Evolutionary conservation across 2,888 invertebrate genomes (phyloP), one percentile per base, ranked within the genome.

Genomic region (Macaria notata): DNA sequence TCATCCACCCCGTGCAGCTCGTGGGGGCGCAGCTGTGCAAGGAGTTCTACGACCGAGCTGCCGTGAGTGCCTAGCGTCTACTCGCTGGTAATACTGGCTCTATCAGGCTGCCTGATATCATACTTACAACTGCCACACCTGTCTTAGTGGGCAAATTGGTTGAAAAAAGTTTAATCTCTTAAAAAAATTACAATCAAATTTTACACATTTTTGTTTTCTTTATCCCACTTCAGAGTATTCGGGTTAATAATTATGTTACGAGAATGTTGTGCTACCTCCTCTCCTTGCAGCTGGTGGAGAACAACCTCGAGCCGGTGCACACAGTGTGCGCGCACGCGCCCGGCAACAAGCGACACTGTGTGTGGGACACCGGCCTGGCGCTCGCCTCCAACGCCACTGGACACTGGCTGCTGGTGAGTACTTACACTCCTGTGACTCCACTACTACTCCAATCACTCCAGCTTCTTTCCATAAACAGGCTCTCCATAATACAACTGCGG

Each of bases 351-450:
- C 51, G 68, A 0, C 65, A 73, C 54, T 88, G 88, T 52, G 59
- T 70, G 0, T 86, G 81, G 79, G 83, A 85, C 3, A 84, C 78
- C 38, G 88, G 88, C 0, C 81, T 84, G 80, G 79, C 71, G 0
- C 71, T 88, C 1, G 76, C 77, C 1, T 78, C 84, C 5, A 87
- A 87, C 59, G 61, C 73, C 0, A 66, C 76, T 0, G 74, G 77
- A 0, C 52, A 54, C 4, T 86, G 84, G 78, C 66, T 68, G 5
- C 61, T 87, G 73, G 88, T 86, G 63, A 64, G 73, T 56, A 41
- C 4, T n/a, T 41, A 36, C 7, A 7, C 41, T 41, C 8, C n/a
- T 9, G 4, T 36, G 5, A 41, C 9, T 41, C 8, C 41, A n/a
- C 9, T 9, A 8, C 9, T 1, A 36, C 5, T 7, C 33, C 19